Evolutionary conservation across 2,113 vertebrate genomes (phyloP).

Genomic region (Salvator merianae): DNA sequence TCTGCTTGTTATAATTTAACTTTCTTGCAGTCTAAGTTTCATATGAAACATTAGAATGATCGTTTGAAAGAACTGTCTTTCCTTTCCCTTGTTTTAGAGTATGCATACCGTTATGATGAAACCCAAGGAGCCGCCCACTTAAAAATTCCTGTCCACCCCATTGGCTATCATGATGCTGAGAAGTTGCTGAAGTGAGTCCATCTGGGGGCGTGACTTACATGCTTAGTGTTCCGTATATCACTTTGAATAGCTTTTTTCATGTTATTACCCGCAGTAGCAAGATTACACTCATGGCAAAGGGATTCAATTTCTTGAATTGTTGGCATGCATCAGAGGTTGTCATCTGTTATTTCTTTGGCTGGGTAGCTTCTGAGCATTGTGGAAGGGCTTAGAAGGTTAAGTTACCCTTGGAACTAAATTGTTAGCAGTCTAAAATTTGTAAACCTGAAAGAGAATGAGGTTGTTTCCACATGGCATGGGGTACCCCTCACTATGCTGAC

Average conservation of each 20-base stretch:
- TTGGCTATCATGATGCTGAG: constrained; percentile 88
- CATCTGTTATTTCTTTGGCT: not conserved
- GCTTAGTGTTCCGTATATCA: not conserved
- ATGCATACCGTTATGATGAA: constrained; percentile 78
- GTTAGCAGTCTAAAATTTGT: not conserved
- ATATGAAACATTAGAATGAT: too few relatives aligned
- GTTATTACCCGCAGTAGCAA: too few relatives aligned
- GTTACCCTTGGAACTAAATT: not conserved
- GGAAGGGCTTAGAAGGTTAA: not conserved
- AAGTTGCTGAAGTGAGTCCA: constrained; percentile 82
- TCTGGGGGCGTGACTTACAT: too few relatives aligned
- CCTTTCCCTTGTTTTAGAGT: constrained; percentile 75
- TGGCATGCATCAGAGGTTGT: not conserved
- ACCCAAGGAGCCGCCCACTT: constrained; percentile 84
- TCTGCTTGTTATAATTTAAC: too few relatives aligned
- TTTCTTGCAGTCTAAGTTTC: too few relatives aligned
- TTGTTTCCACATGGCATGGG: too few relatives aligned
- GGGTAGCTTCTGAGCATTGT: not conserved
- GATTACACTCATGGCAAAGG: not conserved
- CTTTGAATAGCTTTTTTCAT: not conserved
- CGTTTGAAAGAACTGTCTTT: too few relatives aligned
- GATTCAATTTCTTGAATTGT: not conserved
- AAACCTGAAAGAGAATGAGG: too few relatives aligned
- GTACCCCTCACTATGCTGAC: too few relatives aligned
- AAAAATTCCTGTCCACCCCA: constrained; percentile 92